Evolutionary conservation across 2,888 invertebrate genomes (phyloP), one percentile per base, ranked within the genome.

Genomic region (Creontiades dilutus): DNA sequence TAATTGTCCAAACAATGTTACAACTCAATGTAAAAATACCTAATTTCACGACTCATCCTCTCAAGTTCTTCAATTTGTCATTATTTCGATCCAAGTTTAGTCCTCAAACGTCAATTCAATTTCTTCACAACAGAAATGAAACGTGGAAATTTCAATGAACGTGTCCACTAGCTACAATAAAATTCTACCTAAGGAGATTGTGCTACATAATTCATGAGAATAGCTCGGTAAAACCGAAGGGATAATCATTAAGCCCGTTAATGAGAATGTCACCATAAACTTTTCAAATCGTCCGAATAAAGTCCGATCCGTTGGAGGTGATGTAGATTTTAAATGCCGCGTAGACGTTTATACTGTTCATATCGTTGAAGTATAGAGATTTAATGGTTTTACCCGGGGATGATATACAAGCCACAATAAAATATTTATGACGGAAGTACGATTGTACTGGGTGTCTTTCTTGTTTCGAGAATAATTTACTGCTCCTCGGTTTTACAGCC

Each of bases 341-440:
- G 48, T 4, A 55, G 84, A 84, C 84, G 55, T 57, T 84, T 84
- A 84, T 84, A 55, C 23, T 28, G 55, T 52, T 84, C 57, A 37
- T 84, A 84, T 84, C 52, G 84, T 48, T 52, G 47, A 52, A 81
- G 81, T 81, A 84, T 28, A 37, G 57, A 84, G 55, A 52, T 84
- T 84, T 84, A 84, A 84, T 57, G 57, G 84, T 57, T 81, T 23
- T 37, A n/a, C 55, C 57, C 84, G 27, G 28, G 14, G 57, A 55
- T 84, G 84, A 84, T 84, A 84, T 84, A 84, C 84, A 55, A 61
- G 55, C 57, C 27, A 57, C 84, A 52, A 84, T 48, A 84, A 84
- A 84, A n/a, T 48, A 81, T 84, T 84, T 84, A 84, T 84, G 84
- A 84, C 84, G 84, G 84, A 84, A 84, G 84, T 84, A 55, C 55